Evolutionary conservation across 1,140 invertebrate species (phyloP), one percentile per base, ranked within the genome.

Genomic region (Rhopalosiphum maidis): DNA sequence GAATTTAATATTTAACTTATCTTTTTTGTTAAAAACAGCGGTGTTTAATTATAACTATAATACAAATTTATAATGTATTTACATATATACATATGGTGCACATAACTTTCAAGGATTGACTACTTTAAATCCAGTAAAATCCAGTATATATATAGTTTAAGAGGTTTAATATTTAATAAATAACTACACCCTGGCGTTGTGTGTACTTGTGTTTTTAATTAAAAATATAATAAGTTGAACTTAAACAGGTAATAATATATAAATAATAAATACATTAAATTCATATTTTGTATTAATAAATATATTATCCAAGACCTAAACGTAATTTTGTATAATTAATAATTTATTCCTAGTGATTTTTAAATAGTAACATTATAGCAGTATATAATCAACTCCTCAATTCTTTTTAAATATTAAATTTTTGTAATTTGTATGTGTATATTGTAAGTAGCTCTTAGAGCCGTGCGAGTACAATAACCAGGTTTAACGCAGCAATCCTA

Each of bases 221-320:
- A n/a, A 68, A 68, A 68, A 68, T 18, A 68, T 60, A 60, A 60
- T n/a, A 30, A 68, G 30, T n/a, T n/a, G 30, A 68, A 68, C 60
- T 51, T 51, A 51, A 51, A 51, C 48, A 51, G 30, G 15, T n/a
- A 68, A 68, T 68, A 68, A n/a, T 68, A 18, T 68, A 68, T 68
- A n/a, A n/a, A 68, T 68, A 68, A n/a, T n/a, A n/a, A 68, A n/a
- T 68, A 68, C 60, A n/a, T 68, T n/a, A 68, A 68, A 68, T 68
- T n/a, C 30, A 18, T n/a, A 68, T 60, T 60, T 60, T 60, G 30
- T 60, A 30, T 60, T 60, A 15, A 60, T 68, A 68, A 18, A n/a
- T 68, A 68, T 68, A n/a, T 54, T 18, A 68, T 68, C 55, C 23
- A 30, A 25, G 48, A 60, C 55, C 25, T 1, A 11, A 30, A 68